These are phyloP conservation scores for Mixornis gularis DNA, from an alignment of 2,113 vertebrate species.

Conservation along the genomic window DNA sequence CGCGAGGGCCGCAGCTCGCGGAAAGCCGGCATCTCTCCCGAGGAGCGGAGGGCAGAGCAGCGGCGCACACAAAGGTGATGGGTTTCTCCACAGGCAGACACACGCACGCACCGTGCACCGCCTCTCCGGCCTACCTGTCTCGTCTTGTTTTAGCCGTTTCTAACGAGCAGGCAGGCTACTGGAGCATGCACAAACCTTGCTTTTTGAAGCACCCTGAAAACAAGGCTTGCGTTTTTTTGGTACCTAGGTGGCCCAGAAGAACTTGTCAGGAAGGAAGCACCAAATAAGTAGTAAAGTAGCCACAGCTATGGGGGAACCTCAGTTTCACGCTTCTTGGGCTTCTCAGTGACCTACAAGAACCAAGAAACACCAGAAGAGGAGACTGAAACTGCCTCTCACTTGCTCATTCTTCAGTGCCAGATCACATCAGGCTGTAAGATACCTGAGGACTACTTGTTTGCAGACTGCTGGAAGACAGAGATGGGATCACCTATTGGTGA, in stretches of 20 bases:
- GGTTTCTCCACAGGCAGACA: conserved; percentile 9
- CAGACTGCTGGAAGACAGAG: background rate
- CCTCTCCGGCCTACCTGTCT: conserved; percentile 27
- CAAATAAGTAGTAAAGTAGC: background rate
- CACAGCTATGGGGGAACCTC: background rate
- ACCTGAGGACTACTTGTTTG: background rate
- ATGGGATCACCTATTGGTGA: background rate
- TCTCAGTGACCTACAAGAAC: background rate
- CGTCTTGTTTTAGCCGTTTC: background rate
- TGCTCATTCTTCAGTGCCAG: conserved; percentile 13
- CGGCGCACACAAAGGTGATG: background rate
- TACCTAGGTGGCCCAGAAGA: background rate
- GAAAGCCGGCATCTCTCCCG: background rate
- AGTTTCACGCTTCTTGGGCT: background rate
- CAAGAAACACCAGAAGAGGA: background rate
- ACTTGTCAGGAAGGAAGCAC: background rate
- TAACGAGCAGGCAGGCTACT: background rate
- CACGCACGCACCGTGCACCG: background rate
- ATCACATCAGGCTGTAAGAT: background rate
- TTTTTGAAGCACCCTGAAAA: background rate
- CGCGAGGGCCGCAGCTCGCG: background rate
- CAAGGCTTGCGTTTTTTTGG: background rate
- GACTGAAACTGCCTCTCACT: background rate
- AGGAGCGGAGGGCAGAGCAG: background rate
- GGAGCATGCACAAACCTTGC: background rate